These are phyloP conservation scores for Spilosoma lubricipeda DNA, from an alignment of 2,888 invertebrate species.

Conservation along the genomic window DNA sequence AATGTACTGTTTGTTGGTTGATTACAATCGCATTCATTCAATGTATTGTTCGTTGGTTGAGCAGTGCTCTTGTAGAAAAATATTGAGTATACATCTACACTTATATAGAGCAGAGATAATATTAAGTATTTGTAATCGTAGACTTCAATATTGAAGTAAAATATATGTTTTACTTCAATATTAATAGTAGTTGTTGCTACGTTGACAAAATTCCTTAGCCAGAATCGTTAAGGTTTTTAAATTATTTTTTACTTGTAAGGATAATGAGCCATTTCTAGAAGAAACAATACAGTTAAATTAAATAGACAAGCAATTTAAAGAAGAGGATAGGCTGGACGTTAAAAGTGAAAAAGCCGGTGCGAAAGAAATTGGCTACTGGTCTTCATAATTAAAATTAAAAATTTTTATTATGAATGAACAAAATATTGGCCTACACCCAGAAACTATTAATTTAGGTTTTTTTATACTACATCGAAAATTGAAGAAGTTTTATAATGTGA, in stretches of 20 bases:
- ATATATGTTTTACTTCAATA: too few relatives aligned
- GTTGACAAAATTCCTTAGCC: neutral
- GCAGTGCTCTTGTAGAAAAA: neutral
- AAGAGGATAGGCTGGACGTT: neutral
- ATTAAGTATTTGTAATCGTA: neutral
- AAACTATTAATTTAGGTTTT: too few relatives aligned
- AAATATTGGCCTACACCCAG: neutral
- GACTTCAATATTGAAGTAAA: neutral
- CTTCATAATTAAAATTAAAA: neutral
- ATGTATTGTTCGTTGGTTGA: slow-evolving; percentile 10
- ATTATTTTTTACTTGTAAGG: neutral
- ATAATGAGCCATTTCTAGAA: too few relatives aligned
- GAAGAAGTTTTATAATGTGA: neutral
- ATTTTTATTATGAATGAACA: neutral
- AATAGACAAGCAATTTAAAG: too few relatives aligned
- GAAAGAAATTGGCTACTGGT: neutral
- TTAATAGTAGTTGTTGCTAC: too few relatives aligned
- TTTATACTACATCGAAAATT: too few relatives aligned
- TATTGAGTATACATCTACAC: neutral
- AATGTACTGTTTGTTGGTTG: slow-evolving; percentile 10
- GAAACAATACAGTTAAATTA: neutral
- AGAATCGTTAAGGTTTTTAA: neutral
- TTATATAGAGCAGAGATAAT: neutral
- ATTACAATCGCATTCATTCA: slow-evolving; percentile 7
- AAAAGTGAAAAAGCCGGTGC: neutral